phyloP scores from a whole-genome alignment of 2,113 vertebrate species.

The Oryzias javanicus region DNA sequence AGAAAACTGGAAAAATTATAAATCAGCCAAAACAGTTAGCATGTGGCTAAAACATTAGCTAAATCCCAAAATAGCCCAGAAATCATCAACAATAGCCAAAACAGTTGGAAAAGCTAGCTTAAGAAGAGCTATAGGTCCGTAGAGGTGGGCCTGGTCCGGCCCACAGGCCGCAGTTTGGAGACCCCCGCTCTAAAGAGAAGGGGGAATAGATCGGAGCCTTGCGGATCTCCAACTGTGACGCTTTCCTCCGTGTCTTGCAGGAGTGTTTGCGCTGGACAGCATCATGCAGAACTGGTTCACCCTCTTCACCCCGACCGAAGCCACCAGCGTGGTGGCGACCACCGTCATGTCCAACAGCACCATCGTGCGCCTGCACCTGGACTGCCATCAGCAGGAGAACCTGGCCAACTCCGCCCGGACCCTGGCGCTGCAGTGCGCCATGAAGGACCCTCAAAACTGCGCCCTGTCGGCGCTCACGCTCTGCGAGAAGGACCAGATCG shows the following conservation, averaged over 20 bases:
- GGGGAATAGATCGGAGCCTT: too few relatives aligned
- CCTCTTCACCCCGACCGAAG: slow-evolving; percentile 94
- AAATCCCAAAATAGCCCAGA: too few relatives aligned
- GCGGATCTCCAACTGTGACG: too few relatives aligned
- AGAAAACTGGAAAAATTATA: too few relatives aligned
- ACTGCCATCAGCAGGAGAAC: slow-evolving; percentile 93
- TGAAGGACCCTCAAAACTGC: slow-evolving; percentile 90
- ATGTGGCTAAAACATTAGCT: too few relatives aligned
- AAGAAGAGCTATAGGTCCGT: too few relatives aligned
- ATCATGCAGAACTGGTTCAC: slow-evolving; percentile 98
- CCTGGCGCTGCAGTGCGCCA: slow-evolving; percentile 91
- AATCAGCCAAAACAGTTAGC: too few relatives aligned
- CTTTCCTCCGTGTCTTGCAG: slow-evolving; percentile 11
- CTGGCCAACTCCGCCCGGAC: slow-evolving; percentile 92
- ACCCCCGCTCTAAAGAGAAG: too few relatives aligned
- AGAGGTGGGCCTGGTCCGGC: too few relatives aligned
- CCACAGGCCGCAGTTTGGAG: too few relatives aligned
- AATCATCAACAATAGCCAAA: too few relatives aligned
- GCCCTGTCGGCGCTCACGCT: slow-evolving; percentile 86
- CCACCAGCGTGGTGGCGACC: slow-evolving; percentile 92
- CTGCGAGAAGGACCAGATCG: slow-evolving; percentile 96
- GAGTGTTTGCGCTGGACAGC: slow-evolving; percentile 90
- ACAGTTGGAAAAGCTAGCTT: too few relatives aligned
- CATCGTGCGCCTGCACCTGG: slow-evolving; percentile 89
- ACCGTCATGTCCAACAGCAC: slow-evolving; percentile 95